Evolutionary conservation across 2,888 invertebrate genomes (phyloP), one percentile per base, ranked within the genome.

Genomic region (Melieria picta): DNA sequence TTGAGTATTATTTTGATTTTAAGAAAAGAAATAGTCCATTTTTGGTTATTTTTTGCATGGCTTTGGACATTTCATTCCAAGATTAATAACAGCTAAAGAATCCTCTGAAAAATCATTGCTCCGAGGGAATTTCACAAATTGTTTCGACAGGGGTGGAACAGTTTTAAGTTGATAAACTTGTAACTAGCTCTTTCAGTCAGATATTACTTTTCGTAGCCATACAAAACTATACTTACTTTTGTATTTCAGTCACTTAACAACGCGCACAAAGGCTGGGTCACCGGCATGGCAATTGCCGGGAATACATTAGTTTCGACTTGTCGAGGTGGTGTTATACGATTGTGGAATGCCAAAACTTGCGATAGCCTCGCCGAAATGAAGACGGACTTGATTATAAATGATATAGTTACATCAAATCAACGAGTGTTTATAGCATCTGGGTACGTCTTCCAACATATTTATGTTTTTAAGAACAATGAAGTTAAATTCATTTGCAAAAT

Each of bases 191-290:
- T 30, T 30, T 30, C 30, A 30, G 30, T 30, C 2, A 3, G 30
- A 30, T 30, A 30, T 30, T 30, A 30, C 3, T 30, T 30, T 30
- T 30, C 30, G 30, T 30, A 30, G 30, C 2, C 3, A 30, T 3
- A 30, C 30, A 30, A 30, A 30, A 30, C 30, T 30, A 64, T 13
- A 47, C 6, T 64, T 9, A 13, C 7, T 50, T 42, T 64, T 5
- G 48, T 42, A 43, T 72, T 73, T n/a, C 72, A 91, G 89, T 91
- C 91, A 43, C 88, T 94, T 75, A 94, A 93, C 87, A 92, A 93
- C 86, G 94, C 95, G 64, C 95, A 95, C 89, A 94, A 93, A 84
- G 94, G 94, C 81, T 95, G 95, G 95, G 92, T 95, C 79, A 92
- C 93, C 77, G 94, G 94, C 70, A 89, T 95, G 84, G 90, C 89